Conservation (phyloP, 2,113 vertebrate genomes). For the Hemibagrus wyckioides region DNA sequence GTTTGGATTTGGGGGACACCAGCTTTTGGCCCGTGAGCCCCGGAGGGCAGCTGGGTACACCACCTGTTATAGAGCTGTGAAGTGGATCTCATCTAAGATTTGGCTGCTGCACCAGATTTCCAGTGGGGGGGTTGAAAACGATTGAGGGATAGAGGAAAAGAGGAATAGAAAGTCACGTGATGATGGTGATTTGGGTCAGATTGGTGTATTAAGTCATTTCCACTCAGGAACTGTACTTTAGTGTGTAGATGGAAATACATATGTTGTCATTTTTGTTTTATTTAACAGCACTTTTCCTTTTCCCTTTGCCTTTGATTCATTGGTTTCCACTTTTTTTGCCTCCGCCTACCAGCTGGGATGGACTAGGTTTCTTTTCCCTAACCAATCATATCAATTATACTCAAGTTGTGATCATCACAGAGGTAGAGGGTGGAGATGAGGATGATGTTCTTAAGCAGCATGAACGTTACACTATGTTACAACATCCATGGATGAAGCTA, state of each 20-base stretch:
- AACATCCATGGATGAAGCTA: neutral
- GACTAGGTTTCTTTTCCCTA: too few relatives aligned
- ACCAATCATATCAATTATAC: neutral
- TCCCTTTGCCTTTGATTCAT: too few relatives aligned
- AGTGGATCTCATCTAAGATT: constrained; percentile 72
- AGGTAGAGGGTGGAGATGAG: neutral
- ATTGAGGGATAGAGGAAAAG: neutral
- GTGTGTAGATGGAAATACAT: too few relatives aligned
- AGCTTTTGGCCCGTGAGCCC: constrained; percentile 55
- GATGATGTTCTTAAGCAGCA: neutral
- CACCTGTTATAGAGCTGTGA: constrained; percentile 79
- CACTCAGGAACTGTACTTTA: neutral
- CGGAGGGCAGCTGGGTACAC: constrained; percentile 74
- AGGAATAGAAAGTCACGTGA: neutral
- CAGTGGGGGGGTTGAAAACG: constrained; percentile 27
- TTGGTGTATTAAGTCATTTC: too few relatives aligned
- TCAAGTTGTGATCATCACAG: neutral
- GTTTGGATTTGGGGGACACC: constrained; percentile 49
- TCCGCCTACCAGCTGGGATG: too few relatives aligned
- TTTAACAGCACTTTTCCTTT: too few relatives aligned
- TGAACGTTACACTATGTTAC: neutral
- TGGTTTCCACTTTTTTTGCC: too few relatives aligned
- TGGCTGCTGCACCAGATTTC: constrained; percentile 61
- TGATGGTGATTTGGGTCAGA: neutral
- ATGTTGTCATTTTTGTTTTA: too few relatives aligned